Evolutionary conservation across 2,888 invertebrate species (phyloP), one percentile per base, ranked within the genome.

Genomic region (Epirrhoe alternata): DNA sequence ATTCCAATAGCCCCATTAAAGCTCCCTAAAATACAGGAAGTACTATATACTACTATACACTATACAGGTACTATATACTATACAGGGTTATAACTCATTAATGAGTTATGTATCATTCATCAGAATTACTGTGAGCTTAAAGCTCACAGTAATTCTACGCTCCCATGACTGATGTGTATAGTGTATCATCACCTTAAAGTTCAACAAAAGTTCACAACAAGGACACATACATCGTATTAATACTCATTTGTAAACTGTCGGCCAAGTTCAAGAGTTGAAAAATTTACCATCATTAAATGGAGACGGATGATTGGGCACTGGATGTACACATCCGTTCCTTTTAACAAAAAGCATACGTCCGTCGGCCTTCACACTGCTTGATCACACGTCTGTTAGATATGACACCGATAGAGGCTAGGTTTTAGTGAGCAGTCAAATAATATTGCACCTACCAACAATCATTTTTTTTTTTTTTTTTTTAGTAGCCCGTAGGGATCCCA

Each of bases 221-320:
- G 76, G 77, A 74, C 77, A 61, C 45, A 49, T 42, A 55, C 49
- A 63, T 52, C 55, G 68, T 68, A 74, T 74, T 74, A 75, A 68
- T 72, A 70, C 66, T 69, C 72, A 77, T 74, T 76, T 7, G 77
- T 77, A 76, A 75, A 80, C 77, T 81, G 77, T 80, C 76, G 85
- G 85, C 79, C 90, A 90, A 89, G 89, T 90, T 88, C 87, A 89
- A 87, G 84, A 70, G 71, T 65, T 70, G 62, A 76, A 68, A 68
- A 77, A 84, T 79, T 83, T 79, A 68, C 76, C 60, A 79, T 77
- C 78, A 76, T 78, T 73, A 74, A 72, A 72, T 73, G 74, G 76
- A 81, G 83, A 82, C 65, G 75, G 75, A 73, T 78, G 81, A 82
- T 86, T 86, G 83, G 79, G 72, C 77, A 77, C 78, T 81, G 79